Conservation (phyloP, 1,140 invertebrate species). For the Aphelinus atriplicis region DNA sequence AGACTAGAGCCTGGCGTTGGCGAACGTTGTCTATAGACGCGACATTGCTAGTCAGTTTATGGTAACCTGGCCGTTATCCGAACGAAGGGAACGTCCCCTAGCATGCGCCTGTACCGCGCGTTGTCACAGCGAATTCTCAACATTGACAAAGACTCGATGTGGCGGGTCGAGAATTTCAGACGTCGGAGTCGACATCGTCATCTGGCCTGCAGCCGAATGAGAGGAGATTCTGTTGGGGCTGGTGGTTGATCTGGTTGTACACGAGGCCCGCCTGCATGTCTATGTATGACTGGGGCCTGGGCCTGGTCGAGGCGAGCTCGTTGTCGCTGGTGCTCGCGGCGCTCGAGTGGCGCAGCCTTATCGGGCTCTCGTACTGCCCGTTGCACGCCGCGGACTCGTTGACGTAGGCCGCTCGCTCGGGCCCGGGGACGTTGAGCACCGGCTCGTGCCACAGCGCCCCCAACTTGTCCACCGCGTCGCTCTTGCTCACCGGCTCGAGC, state of each 20-base stretch:
- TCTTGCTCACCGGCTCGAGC: constrained; percentile 57
- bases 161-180: not conserved
- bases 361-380: constrained; percentile 65
- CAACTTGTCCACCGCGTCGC: constrained; percentile 63
- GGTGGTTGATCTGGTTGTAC: not conserved
- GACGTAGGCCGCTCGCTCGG: constrained; percentile 47
- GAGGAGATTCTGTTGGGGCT: constrained; percentile 3
- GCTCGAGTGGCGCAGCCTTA: constrained; percentile 59
- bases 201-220: constrained; percentile 9
- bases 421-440: not conserved
- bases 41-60: too few relatives aligned
- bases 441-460: constrained; percentile 56
- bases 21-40: too few relatives aligned
- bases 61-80: too few relatives aligned
- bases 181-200: not conserved
- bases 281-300: constrained; percentile 63
- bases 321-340: constrained; percentile 59
- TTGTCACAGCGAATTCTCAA: not conserved
- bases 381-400: constrained; percentile 51
- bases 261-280: constrained; percentile 60
- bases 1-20: too few relatives aligned
- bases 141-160: not conserved
- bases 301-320: constrained; percentile 45
- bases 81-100: too few relatives aligned
- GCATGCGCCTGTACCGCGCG: too few relatives aligned